Base-by-base conservation (phyloP, 2,113 vertebrate genomes). In the Sander vitreus region DNA sequence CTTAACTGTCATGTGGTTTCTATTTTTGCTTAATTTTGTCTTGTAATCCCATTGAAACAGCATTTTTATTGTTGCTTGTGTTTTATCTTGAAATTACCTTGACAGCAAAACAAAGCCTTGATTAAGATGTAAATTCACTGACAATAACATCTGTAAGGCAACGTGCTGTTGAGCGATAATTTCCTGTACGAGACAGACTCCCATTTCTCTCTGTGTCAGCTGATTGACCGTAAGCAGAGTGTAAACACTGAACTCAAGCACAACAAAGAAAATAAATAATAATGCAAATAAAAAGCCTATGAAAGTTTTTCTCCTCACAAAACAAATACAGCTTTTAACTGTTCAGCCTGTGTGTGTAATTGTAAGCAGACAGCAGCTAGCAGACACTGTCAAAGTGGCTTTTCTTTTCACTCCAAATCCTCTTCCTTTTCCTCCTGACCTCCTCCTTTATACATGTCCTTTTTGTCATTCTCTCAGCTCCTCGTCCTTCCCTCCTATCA, bases 401-500 rank as follows among this genome's bases (percentile, higher is more conserved):
- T 80, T 75, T 80, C 80, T 83, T 33, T 75, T 80, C 70, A 19
- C 67, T 54, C 50, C 51, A 53, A 63, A 39, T 77, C 50, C 53
- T 54, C 60, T 73, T 55, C 55, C 64, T 48, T 16, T 78, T 73
- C 73, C 65, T 82, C 64, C 8, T 62, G 63, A 45, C 68, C 81
- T 69, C 43, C 54, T 59, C 70, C 69, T 63, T 66, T 50, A 50
- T 18, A 12, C 65, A 30, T 45, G 45, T 50, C 64, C 70, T 51
- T 68, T 73, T 33, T 51, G 47, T 33, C 25, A 4, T 33, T 30
- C 47, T 33, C 27, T 80, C 51, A 53, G 30, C 60, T 83, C 36
- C 80, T 78, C 67, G 14, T 74, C 85, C 83, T 77, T 19, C 68
- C 55, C 67, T 64, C 70, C 36, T 71, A 73, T 77, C 54, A 51